These are phyloP conservation scores for Flexamia atlantica DNA, from an alignment of 2,888 invertebrate species.

Conservation along the genomic window DNA sequence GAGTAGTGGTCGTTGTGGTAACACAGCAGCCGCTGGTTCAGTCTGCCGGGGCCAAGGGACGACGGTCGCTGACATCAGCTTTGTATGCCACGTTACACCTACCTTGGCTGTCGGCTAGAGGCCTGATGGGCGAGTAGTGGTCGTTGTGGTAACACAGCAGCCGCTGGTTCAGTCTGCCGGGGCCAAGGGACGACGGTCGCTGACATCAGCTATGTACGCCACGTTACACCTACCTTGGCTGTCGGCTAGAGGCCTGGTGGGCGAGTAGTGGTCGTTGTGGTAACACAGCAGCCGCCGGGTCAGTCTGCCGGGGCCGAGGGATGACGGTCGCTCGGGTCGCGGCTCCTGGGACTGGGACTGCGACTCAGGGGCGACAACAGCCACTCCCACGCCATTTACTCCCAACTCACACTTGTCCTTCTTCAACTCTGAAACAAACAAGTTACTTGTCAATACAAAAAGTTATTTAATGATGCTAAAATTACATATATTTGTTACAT, in stretches of 20 bases:
- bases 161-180: too few species aligned
- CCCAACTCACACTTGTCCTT: conserved; percentile 91
- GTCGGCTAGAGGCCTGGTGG: conserved; percentile 66
- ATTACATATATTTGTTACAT: too few species aligned
- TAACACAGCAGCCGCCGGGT: conserved; percentile 89
- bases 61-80: too few species aligned
- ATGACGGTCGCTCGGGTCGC: conserved; percentile 88
- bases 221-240: too few species aligned
- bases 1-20: too few species aligned
- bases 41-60: too few species aligned
- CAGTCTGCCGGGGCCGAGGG: conserved; percentile 84
- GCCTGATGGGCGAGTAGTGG: conserved; percentile 72
- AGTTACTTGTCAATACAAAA: neutral
- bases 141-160: too few species aligned
- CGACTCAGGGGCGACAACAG: conserved; percentile 73
- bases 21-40: too few species aligned
- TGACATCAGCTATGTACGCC: too few species aligned
- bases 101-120: conserved; percentile 63
- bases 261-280: conserved; percentile 81
- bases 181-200: too few species aligned
- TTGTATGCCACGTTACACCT: too few species aligned
- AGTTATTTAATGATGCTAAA: too few species aligned
- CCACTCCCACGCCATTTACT: conserved; percentile 66
- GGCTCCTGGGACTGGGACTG: conserved; percentile 55
- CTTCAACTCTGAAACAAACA: conserved; percentile 88